These are phyloP conservation scores for Cryptops parisi DNA, from an alignment of 2,888 invertebrate genomes.

Conservation along the genomic window DNA sequence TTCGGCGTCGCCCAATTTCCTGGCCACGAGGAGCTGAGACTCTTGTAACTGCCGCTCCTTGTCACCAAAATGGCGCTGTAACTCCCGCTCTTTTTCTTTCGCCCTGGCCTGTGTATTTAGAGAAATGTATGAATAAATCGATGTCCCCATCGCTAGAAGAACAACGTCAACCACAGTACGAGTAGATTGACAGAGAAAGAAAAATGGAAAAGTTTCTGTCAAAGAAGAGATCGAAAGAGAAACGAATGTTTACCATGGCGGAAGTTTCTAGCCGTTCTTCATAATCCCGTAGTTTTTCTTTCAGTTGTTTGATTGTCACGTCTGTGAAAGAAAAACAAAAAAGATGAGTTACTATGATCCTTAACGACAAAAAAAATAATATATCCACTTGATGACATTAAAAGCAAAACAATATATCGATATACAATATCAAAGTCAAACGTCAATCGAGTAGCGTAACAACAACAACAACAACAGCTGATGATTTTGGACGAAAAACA, in stretches of 20 bases:
- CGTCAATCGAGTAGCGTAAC: no score
- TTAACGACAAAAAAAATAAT: background rate
- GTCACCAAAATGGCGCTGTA: slow-evolving; percentile 27
- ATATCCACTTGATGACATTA: background rate
- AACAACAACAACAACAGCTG: no score
- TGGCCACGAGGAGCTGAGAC: slow-evolving; percentile 29
- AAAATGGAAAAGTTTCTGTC: no score
- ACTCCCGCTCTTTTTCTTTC: slow-evolving; percentile 27
- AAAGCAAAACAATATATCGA: no score
- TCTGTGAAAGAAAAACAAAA: slow-evolving; percentile 20
- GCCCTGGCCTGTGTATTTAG: slow-evolving; percentile 28
- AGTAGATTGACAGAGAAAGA: no score
- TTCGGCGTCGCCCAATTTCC: slow-evolving; percentile 35
- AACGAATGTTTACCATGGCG: slow-evolving; percentile 18
- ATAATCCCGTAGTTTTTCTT: slow-evolving; percentile 35
- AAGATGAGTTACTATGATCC: slow-evolving; percentile 2
- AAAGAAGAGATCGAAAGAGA: background rate
- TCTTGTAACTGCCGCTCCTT: slow-evolving; percentile 32
- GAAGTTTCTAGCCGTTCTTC: slow-evolving; percentile 35
- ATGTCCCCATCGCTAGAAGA: no score
- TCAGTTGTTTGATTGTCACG: slow-evolving; percentile 39
- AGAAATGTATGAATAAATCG: no score
- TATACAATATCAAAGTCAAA: no score
- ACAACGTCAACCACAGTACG: no score
- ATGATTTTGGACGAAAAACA: no score